Evolutionary conservation across 1,140 invertebrate genomes (phyloP).

Genomic region (Drosophila subobscura): DNA sequence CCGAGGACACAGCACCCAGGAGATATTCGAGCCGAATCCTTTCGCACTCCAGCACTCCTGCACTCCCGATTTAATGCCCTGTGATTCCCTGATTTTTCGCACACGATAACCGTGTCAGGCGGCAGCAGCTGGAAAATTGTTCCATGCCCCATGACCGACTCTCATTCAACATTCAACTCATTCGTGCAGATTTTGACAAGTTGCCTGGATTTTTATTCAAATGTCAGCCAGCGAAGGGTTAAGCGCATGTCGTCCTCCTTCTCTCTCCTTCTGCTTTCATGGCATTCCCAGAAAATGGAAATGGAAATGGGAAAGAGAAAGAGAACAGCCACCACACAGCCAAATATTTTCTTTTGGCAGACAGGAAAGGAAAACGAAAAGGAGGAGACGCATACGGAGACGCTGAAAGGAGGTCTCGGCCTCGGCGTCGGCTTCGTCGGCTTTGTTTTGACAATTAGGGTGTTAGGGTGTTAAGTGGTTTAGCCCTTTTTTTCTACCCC

Average conservation of each 20-base stretch:
- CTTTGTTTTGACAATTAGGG: constrained; percentile 83
- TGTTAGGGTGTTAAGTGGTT: constrained; percentile 82
- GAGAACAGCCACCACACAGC: not conserved
- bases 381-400: not conserved
- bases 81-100: constrained; percentile 59
- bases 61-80: not conserved
- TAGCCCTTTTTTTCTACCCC: constrained; percentile 64
- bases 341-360: constrained; percentile 50
- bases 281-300: constrained; percentile 49
- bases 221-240: constrained; percentile 75
- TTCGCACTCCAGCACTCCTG: not conserved
- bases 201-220: constrained; percentile 75
- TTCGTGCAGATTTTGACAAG: constrained; percentile 68
- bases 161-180: constrained; percentile 33
- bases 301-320: constrained; percentile 1
- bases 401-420: constrained; percentile 10
- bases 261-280: constrained; percentile 2
- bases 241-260: constrained; percentile 31
- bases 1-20: not conserved
- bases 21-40: constrained; percentile 52
- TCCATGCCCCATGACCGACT: constrained; percentile 53
- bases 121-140: constrained; percentile 75
- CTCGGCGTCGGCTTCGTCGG: constrained; percentile 42
- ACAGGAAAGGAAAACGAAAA: not conserved
- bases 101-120: constrained; percentile 59